Conservation (phyloP, 2,113 vertebrate genomes). For the Centrocercus urophasianus region DNA sequence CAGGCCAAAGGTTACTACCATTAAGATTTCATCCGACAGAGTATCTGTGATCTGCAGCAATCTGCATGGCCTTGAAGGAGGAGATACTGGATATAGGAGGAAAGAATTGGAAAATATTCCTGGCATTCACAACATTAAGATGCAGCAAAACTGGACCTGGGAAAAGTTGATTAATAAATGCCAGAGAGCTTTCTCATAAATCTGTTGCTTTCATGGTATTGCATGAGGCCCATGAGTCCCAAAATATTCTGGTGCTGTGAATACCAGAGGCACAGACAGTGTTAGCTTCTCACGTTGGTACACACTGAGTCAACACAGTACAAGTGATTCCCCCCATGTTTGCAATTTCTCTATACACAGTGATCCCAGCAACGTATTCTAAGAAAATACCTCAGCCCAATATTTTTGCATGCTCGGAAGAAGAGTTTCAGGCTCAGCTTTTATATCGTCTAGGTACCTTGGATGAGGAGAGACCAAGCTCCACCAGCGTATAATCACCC, state of each 20-base stretch:
- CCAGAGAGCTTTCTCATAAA: background rate
- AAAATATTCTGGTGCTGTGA: background rate
- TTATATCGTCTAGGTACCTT: background rate
- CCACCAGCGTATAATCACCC: background rate
- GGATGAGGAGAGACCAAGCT: background rate
- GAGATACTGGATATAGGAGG: background rate
- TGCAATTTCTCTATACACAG: background rate
- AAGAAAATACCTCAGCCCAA: background rate
- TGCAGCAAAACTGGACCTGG: background rate
- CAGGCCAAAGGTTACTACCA: background rate
- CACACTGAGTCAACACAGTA: background rate
- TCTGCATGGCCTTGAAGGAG: background rate
- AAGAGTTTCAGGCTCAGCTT: background rate
- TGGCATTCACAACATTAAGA: background rate
- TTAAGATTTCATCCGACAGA: background rate
- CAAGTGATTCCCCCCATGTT: background rate
- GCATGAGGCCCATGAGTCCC: rapidly evolving
- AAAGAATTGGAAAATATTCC: background rate
- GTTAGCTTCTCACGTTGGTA: rapidly evolving
- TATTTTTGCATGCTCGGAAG: background rate
- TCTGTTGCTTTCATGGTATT: background rate
- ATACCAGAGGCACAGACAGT: rapidly evolving
- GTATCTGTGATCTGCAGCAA: background rate
- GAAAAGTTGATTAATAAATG: background rate
- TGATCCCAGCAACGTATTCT: background rate